Evolutionary conservation across 2,888 invertebrate genomes (phyloP).

Genomic region (Hymenopus coronatus): DNA sequence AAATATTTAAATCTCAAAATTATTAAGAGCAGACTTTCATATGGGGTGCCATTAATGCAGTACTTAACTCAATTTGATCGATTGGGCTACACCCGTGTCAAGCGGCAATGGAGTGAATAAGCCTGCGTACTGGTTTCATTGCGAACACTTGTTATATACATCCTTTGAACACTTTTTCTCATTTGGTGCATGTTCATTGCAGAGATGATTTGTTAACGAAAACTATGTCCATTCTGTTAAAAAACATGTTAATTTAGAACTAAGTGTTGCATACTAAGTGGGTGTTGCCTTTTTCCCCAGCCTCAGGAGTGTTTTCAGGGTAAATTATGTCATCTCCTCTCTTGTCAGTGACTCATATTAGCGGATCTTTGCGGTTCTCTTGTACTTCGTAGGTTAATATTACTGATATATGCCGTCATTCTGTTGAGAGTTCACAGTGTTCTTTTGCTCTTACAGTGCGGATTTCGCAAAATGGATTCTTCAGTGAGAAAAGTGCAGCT

Average conservation of each 20-base stretch:
- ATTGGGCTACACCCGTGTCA: conserved; percentile 33
- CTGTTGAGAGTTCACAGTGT: neutral
- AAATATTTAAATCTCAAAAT: neutral
- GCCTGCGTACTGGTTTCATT: conserved; percentile 24
- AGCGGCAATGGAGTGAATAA: conserved; percentile 28
- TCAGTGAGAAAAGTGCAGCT: conserved; percentile 14
- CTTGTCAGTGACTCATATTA: conserved; percentile 22
- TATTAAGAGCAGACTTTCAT: neutral
- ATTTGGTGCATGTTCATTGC: neutral
- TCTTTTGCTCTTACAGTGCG: neutral
- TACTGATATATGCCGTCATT: neutral
- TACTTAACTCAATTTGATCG: conserved; percentile 21
- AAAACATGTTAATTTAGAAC: neutral
- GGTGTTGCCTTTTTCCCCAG: conserved; percentile 54
- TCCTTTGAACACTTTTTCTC: neutral
- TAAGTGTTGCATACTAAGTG: conserved; percentile 42
- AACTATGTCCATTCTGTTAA: neutral
- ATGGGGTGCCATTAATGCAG: neutral
- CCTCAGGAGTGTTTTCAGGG: conserved; percentile 41
- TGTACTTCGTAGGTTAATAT: neutral
- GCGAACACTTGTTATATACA: conserved; percentile 19
- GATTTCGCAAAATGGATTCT: conserved; percentile 22
- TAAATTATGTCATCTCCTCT: conserved; percentile 23
- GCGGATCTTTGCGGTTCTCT: neutral
- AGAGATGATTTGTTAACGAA: neutral